Conservation (phyloP, 2,797 vertebrate genomes). For the Sebastes cheni region DNA sequence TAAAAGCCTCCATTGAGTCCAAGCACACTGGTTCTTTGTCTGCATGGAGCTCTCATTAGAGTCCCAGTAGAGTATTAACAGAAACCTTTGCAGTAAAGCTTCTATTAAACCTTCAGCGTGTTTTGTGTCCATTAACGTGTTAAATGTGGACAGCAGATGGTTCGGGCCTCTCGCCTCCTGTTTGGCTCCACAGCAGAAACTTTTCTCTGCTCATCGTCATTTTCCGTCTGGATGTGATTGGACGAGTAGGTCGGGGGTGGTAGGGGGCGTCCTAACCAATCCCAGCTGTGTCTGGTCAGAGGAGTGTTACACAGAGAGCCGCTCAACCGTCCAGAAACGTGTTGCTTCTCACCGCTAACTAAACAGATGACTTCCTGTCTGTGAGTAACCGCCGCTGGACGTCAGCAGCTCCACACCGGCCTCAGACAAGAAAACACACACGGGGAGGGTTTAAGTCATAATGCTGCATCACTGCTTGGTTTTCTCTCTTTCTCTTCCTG, state of each 20-base stretch:
- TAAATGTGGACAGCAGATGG: not conserved
- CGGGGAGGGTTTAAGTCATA: not conserved
- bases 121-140: not conserved
- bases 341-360: not conserved
- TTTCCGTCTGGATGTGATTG: conserved; percentile 7
- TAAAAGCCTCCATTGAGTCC: not conserved
- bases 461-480: not conserved
- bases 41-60: not conserved
- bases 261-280: not conserved
- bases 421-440: not conserved
- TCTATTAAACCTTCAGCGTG: not conserved
- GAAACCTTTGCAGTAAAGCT: not conserved
- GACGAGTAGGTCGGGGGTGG: not conserved
- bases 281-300: not conserved
- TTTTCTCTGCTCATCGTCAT: not conserved
- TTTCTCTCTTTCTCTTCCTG: not conserved
- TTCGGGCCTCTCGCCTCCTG: not conserved
- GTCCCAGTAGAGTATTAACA: not conserved
- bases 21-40: not conserved
- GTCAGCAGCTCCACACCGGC: not conserved
- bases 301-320: not conserved
- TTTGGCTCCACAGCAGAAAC: not conserved
- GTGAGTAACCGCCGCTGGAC: conserved; percentile 8
- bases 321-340: not conserved
- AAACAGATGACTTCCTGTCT: conserved; percentile 3